A percentile compares a stretch with the other conserved stretches of the same genome.
phyloP scores from a whole-genome alignment of 2,888 invertebrate species.

The Caradrina clavipalpis region DNA sequence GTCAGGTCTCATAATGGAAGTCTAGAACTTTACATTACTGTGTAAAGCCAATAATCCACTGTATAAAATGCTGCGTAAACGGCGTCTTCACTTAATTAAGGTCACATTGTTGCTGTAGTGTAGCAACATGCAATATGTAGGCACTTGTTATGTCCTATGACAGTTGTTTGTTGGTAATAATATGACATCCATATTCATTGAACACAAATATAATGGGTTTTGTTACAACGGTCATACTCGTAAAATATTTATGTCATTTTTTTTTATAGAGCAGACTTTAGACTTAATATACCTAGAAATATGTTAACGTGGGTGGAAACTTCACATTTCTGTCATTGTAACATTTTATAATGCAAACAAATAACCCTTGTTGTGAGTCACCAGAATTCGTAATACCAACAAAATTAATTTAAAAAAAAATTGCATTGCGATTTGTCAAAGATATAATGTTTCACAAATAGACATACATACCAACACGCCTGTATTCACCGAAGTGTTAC shows the following conservation, averaged over 20 bases:
- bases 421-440: too few relatives aligned
- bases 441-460: too few relatives aligned
- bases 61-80: background rate
- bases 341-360: too few relatives aligned
- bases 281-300: background rate
- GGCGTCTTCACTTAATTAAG: conserved; percentile 31
- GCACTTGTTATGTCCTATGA: background rate
- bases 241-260: conserved; percentile 23
- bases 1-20: background rate
- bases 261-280: background rate
- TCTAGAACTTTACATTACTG: background rate
- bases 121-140: conserved; percentile 3
- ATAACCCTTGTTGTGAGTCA: background rate
- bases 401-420: background rate
- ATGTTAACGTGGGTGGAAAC: background rate
- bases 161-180: conserved; percentile 3
- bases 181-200: conserved; percentile 44
- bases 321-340: background rate
- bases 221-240: conserved; percentile 15
- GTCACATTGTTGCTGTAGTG: conserved; percentile 18
- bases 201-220: conserved; percentile 22
- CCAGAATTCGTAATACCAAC: too few relatives aligned
- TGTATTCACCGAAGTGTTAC: too few relatives aligned
- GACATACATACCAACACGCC: too few relatives aligned
- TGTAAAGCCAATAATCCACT: background rate